A percentile compares a stretch with the other conserved stretches of the same genome.
Evolutionary conservation across 2,113 vertebrate genomes (phyloP).

Genomic region (Lates calcarifer): DNA sequence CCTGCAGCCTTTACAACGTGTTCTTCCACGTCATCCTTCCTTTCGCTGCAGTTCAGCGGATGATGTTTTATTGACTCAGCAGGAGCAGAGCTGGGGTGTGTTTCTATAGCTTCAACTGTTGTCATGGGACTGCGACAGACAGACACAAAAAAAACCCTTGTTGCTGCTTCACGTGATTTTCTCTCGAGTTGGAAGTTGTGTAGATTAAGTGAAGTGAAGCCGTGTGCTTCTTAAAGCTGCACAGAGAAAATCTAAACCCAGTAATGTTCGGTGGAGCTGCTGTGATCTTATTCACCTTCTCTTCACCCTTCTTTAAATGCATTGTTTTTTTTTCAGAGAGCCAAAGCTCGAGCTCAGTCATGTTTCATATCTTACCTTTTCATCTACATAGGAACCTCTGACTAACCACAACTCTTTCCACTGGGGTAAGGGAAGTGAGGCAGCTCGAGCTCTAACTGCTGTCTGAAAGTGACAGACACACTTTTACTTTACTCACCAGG

Average conservation of each 20-base stretch:
- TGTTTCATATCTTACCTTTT: slow-evolving; percentile 69
- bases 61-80: background rate
- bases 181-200: background rate
- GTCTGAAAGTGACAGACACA: slow-evolving; percentile 16
- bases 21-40: too few species aligned
- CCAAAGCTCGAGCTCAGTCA: slow-evolving; percentile 44
- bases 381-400: slow-evolving; percentile 80
- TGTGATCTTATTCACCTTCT: background rate
- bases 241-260: background rate
- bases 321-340: slow-evolving; percentile 11
- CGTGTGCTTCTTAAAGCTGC: background rate
- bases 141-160: background rate
- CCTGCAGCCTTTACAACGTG: too few species aligned
- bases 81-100: background rate
- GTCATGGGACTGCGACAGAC: slow-evolving; percentile 40
- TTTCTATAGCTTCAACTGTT: slow-evolving; percentile 31
- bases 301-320: slow-evolving; percentile 16
- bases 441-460: slow-evolving; percentile 15
- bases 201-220: slow-evolving; percentile 11
- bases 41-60: too few species aligned
- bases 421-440: slow-evolving; percentile 74
- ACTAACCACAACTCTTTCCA: slow-evolving; percentile 87
- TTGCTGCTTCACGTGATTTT: slow-evolving; percentile 33
- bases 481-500: background rate
- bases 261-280: background rate